Base-by-base conservation (phyloP, 2,797 vertebrate genomes). In the Pygocentrus nattereri region DNA sequence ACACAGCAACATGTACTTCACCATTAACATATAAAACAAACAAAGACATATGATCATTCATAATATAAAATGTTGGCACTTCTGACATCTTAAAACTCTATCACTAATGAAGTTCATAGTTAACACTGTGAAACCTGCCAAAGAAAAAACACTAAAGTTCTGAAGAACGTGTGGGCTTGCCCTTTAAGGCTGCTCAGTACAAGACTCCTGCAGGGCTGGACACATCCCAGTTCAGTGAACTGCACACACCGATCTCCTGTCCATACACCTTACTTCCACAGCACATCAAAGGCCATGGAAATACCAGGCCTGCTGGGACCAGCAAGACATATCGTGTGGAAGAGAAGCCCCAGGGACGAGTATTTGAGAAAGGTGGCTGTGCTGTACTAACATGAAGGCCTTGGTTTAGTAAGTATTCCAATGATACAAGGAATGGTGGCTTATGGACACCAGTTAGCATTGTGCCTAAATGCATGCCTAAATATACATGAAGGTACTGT, bases 211-310 rank as follows among this genome's bases (percentile, higher is more conserved):
- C 10, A 54, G 41, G 41, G 78, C 34, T 64, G 54, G 19, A 50
- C 52, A 41, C 50, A 52, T 44, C 71, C 61, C 73, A 52, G 70
- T 44, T 79, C 64, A 41, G 64, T 74, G 76, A 79, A 79, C 73
- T 77, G 47, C 68, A 58, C 54, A 72, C 44, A 25, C 61, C 41
- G 56, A 78, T 80, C 74, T 79, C 61, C 64, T 41, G 41, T 68
- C 71, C 79, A 79, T 73, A 73, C 68, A 77, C 78, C 78, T 75
- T 44, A 82, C 79, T 47, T 79, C 41, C 56, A 68, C 52, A 34
- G 18, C 67, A 87, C 80, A 84, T 87, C 82, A 85, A 78, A 89
- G 73, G 85, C 56, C 81, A 84, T 79, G 79, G 69, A 89, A 89
- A 89, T 84, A 86, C 80, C 85, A 85, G 75, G 70, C 79, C 81